Base-by-base conservation (phyloP, 1,140 invertebrate genomes). In the Pseudomyrmex pallidus region DNA sequence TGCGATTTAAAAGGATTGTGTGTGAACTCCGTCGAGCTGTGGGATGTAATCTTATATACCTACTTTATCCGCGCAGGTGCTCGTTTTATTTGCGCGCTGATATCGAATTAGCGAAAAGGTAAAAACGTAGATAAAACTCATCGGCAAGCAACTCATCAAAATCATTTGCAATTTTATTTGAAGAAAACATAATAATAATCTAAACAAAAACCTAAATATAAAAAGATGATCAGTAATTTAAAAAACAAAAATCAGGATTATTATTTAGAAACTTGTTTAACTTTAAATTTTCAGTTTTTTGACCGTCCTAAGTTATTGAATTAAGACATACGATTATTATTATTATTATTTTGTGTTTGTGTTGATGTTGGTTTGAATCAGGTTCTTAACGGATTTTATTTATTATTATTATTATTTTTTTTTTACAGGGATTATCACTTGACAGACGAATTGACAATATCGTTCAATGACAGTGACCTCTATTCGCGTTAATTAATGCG, bases 1-100 rank as follows among this genome's bases (percentile, higher is more conserved):
- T 66, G 76, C 46, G n/a, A 72, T 20, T 80, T 80, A 72, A 80
- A 72, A 80, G 54, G 76, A 54, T 70, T 59, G 66, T 66, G 66
- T 35, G 66, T 35, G 66, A 80, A 70, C 44, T 12, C 54, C 15
- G 4, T 46, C 76, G 66, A 35, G 56, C 68, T 56, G 44, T 48
- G 25, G 48, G 22, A 56, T 20, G 44, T 78, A 72, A 78, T 80
- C 76, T 68, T 48, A 70, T 25, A 17, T 59, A 35, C 54, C 54
- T 70, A 70, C 46, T 22, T 70, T 57, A 46, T 12, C 54, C 44
- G 74, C n/a, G 61, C 46, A 15, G 35, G 35, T 48, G 57, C 76
- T 70, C 10, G 64, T 78, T 70, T 78, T 13, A 78, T 59, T 59
- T 20, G 64, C 54, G 20, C 50, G 52, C 46, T 78, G 50, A 57